Evolutionary conservation across 2,797 vertebrate genomes (phyloP).

Genomic region (Steatocranus sp.): DNA sequence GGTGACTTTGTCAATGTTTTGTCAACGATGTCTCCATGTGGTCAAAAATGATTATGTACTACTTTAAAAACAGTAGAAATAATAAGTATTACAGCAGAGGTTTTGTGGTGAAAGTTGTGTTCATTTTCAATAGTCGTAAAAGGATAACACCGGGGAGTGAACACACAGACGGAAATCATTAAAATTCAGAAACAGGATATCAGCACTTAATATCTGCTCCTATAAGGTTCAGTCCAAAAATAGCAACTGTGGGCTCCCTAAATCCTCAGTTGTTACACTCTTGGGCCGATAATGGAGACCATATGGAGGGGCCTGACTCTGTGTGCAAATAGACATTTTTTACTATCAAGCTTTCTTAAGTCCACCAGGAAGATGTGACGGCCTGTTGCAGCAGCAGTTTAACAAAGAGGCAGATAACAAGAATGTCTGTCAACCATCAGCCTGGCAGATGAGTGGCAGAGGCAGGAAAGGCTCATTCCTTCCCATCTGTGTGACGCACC

Average conservation of each 20-base stretch:
- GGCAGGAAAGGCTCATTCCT: slow-evolving; percentile 68
- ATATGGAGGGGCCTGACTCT: slow-evolving; percentile 12
- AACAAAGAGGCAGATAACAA: slow-evolving; percentile 63
- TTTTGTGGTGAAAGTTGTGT: neutral
- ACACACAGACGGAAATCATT: neutral
- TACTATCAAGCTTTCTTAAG: slow-evolving; percentile 49
- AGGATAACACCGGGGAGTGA: neutral
- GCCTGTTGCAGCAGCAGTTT: slow-evolving; percentile 59
- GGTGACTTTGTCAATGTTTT: neutral
- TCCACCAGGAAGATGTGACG: slow-evolving; percentile 61
- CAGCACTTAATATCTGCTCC: neutral
- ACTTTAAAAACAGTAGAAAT: neutral
- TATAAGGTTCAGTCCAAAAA: neutral
- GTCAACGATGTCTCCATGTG: neutral
- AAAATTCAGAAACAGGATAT: neutral
- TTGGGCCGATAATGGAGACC: slow-evolving; percentile 2
- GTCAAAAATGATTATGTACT: neutral
- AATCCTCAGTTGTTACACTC: neutral
- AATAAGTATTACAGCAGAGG: too few species aligned
- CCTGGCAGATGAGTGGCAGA: slow-evolving; percentile 69
- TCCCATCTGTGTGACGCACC: slow-evolving; percentile 53
- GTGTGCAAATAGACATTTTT: slow-evolving; percentile 15
- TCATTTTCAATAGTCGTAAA: neutral
- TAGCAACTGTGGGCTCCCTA: neutral
- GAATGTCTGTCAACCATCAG: slow-evolving; percentile 75